Evolutionary conservation across 1,140 invertebrate genomes (phyloP), one percentile per base, ranked within the genome.

Genomic region (Zaprionus ghesquierei): DNA sequence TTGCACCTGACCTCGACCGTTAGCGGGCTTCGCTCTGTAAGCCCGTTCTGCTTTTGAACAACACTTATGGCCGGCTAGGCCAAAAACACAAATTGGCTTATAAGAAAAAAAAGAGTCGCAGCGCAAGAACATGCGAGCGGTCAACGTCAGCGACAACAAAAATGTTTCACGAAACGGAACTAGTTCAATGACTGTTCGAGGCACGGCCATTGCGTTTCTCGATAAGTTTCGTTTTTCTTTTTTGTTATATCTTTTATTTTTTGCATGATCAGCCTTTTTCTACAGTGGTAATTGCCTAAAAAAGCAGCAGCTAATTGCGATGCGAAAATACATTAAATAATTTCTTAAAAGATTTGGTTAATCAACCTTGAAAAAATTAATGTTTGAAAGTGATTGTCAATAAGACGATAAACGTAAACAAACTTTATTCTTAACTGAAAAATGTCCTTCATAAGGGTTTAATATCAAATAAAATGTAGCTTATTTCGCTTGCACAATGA

Each of bases 21-120:
- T 74, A 3, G 22, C 58, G 53, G 76, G 62, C 68, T 81, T 81
- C 31, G 10, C 31, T 33, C 31, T 33, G 31, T 33, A 12, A 3
- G 31, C 31, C n/a, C n/a, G n/a, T 2, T 38, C 53, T 62, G 33
- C 25, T 41, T 50, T 54, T 76, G 69, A 72, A 59, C 64, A 54
- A 35, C 33, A 55, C 49, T 53, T 46, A 55, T 65, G 35, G 51
- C 13, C 60, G 27, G 18, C 25, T 46, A 75, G 69, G 53, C 55
- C 62, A 63, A 49, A 63, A 49, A 31, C 68, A 86, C 70, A 86
- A 79, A 87, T 86, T 85, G 77, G 78, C 70, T 75, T 81, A 74
- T 13, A 33, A 35, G 51, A 41, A 59, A 9, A 38, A 41, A 69
- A 27, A 70, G 53, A 35, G 25, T 44, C 15, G 35, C 50, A 23